Base-by-base conservation (phyloP, 1,140 invertebrate genomes). In the Patella vulgata region DNA sequence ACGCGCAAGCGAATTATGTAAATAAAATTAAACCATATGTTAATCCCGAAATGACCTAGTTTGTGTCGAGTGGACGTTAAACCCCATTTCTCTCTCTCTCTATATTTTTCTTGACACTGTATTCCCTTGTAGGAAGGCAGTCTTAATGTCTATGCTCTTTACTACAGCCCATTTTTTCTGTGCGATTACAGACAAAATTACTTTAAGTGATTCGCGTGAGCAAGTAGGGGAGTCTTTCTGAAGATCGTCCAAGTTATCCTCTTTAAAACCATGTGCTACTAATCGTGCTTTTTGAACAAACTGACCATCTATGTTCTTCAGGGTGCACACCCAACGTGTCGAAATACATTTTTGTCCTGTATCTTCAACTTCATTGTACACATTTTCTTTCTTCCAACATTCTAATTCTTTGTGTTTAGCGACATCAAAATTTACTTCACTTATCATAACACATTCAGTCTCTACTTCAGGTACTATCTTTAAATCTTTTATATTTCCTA, bases 261-360 rank as follows among this genome's bases (percentile, higher is more conserved):
- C 55, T 53, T 64, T 55, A 64, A 64, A 64, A 23, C 63, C 63
- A 25, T 56, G 31, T 8, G 56, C 63, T 2, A 65, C 63, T 21
- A 55, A 33, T 66, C 57, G 54, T 33, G 63, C 50, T 36, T 66
- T 53, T 14, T 48, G 23, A 12, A 19, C 43, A 11, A 50, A 21
- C 47, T 40, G 42, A 46, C 48, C 44, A 30, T 27, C 23, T 27
- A 36, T 17, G 30, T 43, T 56, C n/a, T 44, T 42, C 23, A 28
- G 36, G 50, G 30, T 63, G 52, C 17, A 56, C 23, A 28, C 40
- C 40, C 17, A 23, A 21, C 33, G 36, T 19, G 19, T 54, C 31
- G 33, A 54, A 54, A 54, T 42, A 53, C 51, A 40, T 39, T 39
- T 53, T 21, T 53, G 51, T 21, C 51, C 51, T 33, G 2, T 39